Evolutionary conservation across 2,797 vertebrate genomes (phyloP), one percentile per base, ranked within the genome.

Genomic region (Pogoniulus pusillus): DNA sequence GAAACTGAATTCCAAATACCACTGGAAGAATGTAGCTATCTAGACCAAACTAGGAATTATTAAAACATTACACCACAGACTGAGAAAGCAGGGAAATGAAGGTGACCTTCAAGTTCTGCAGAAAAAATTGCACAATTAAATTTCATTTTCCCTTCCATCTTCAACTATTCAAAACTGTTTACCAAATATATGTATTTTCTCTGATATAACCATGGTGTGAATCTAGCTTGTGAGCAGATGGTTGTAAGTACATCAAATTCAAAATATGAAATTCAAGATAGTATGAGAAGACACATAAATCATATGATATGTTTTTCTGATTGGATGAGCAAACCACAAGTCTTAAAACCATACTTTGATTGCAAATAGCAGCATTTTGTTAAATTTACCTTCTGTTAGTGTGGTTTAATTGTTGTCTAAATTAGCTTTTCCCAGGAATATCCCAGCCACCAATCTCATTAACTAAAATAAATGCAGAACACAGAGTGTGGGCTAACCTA

Each of bases 381-480:
- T 80, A 94, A 96, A 94, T 91, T 93, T 76, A 95, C 93, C 93
- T 94, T 96, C 92, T 95, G 92, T 94, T 89, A 83, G 84, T 83
- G 89, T 83, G 91, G 95, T 93, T 90, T 94, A 96, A 89, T 95
- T 91, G 89, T 93, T 90, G 54, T 57, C 85, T 96, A 95, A 96
- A 93, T 94, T 92, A 95, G 85, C 91, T 85, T 53, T 85, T 94
- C 43, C 23, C 26, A 81, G 64, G 64, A 94, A 85, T 79, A 91
- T 49, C 70, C 76, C 82, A 95, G 93, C 24, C 93, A 94, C 87
- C 49, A 94, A 83, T 87, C 30, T 63, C 93, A 94, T 94, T 94
- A 92, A 83, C 85, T 81, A 95, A 91, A 94, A 92, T 93, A 96
- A 95, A 70, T 41, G 57, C 79, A 83, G 66, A 89, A 94, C 92